These are phyloP conservation scores for Aquatica leii DNA, from an alignment of 2,888 invertebrate species.

Conservation along the genomic window DNA sequence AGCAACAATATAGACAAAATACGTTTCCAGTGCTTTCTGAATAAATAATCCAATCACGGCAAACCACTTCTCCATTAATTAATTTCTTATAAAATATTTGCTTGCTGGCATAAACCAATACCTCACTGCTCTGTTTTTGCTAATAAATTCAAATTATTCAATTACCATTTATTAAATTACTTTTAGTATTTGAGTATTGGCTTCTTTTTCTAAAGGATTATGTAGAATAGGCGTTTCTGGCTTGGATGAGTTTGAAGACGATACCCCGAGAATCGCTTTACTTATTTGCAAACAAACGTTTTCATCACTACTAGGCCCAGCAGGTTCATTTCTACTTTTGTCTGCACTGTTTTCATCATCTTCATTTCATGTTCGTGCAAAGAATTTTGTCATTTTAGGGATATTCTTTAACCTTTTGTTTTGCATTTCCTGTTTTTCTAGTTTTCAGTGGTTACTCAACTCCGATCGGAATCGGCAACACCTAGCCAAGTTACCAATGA, in stretches of 20 bases:
- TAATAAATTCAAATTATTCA: neutral
- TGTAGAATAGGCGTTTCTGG: neutral
- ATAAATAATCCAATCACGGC: constrained; percentile 1
- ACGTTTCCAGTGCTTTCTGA: constrained; percentile 10
- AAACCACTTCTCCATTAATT: constrained; percentile 2
- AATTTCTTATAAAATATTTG: constrained; percentile 7
- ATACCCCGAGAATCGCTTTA: neutral
- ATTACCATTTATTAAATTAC: constrained; percentile 7
- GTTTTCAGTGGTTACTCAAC: no score
- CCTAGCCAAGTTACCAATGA: no score
- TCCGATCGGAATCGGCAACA: no score
- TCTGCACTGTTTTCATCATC: neutral
- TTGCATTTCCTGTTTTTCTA: constrained; percentile 5
- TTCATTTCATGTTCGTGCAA: neutral
- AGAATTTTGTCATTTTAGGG: neutral
- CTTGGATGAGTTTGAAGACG: neutral
- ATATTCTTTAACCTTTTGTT: constrained; percentile 1
- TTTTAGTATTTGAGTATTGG: neutral
- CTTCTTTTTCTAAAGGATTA: neutral
- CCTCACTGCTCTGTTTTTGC: neutral
- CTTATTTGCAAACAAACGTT: neutral
- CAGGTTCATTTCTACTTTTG: no score
- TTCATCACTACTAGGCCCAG: neutral
- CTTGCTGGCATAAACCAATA: neutral
- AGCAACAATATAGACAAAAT: no score